A percentile compares a stretch with the other conserved stretches of the same genome.
phyloP scores from a whole-genome alignment of 1,140 invertebrate species.

The Zaprionus taronus region DNA sequence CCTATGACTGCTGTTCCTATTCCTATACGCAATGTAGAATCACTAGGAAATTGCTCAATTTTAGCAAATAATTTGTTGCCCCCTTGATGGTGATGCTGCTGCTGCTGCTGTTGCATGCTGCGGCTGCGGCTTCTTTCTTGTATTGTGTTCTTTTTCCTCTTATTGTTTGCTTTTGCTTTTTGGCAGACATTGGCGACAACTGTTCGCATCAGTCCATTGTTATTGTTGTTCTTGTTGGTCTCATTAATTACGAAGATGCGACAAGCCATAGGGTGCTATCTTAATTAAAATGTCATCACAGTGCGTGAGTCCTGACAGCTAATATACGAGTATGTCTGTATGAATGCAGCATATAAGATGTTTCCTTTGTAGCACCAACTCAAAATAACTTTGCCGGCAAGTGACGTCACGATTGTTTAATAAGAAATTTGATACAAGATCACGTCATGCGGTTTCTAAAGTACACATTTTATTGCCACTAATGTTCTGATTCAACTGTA shows the following conservation, averaged over 20 bases:
- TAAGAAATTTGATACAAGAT: not conserved
- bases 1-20: conserved; percentile 11
- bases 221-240: conserved; percentile 49
- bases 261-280: conserved; percentile 25
- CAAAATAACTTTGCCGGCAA: not conserved
- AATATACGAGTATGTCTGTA: not conserved
- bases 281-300: conserved; percentile 47
- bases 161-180: conserved; percentile 42
- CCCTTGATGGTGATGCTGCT: conserved; percentile 12
- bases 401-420: conserved; percentile 25
- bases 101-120: conserved; percentile 45
- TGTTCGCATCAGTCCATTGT: conserved; percentile 82
- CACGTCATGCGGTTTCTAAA: not conserved
- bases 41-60: conserved; percentile 73
- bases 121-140: conserved; percentile 42
- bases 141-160: conserved; percentile 30
- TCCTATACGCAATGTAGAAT: conserved; percentile 52
- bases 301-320: conserved; percentile 23
- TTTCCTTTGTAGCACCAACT: not conserved
- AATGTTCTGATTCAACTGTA: not conserved
- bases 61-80: conserved; percentile 62
- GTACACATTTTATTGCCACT: conserved; percentile 20
- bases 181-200: conserved; percentile 79
- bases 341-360: not conserved
- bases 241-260: conserved; percentile 56